Evolutionary conservation across 2,888 invertebrate genomes (phyloP), one percentile per base, ranked within the genome.

Genomic region (Drosophila anomalipes): DNA sequence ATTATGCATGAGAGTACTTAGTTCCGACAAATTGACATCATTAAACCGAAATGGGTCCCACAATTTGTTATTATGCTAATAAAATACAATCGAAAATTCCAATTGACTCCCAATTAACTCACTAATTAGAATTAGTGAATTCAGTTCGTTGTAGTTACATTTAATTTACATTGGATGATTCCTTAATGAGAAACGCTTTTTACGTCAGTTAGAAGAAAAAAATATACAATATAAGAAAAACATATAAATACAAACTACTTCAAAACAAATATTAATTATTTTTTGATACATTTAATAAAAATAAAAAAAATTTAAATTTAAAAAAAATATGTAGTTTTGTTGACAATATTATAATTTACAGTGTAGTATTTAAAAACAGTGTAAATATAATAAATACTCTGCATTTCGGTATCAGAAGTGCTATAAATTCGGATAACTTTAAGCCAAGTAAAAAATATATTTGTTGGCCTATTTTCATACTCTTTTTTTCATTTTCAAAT

Each of bases 1-100:
- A 80, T 90, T 85, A 88, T 73, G 74, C 68, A 90, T 86, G 80
- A 70, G 80, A 70, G 60, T 51, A 53, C 68, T 81, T 58, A 32
- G 68, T 19, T 70, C 59, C 77, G 61, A 75, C 76, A 60, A 74
- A 56, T 70, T 65, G 63, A 67, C 63, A 64, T 33, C 62, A 69
- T 70, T 67, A 59, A 47, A 37, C 53, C 41, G 30, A 56, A 75
- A 65, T 57, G 65, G 28, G 37, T 37, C 30, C 58, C 49, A 61
- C 70, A 81, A 69, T 65, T 70, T 80, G 74, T 69, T 63, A 49
- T 30, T 60, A 90, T 86, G 79, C 63, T 71, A 86, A 83, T 83
- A 35, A 62, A 59, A 47, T 60, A 64, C 56, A 62, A 63, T 39
- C 37, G 26, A 58, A 26, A 61, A 66, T 66, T 68, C 22, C 61